Base-by-base conservation (phyloP, 2,113 vertebrate genomes). In the Hippocampus comes region DNA sequence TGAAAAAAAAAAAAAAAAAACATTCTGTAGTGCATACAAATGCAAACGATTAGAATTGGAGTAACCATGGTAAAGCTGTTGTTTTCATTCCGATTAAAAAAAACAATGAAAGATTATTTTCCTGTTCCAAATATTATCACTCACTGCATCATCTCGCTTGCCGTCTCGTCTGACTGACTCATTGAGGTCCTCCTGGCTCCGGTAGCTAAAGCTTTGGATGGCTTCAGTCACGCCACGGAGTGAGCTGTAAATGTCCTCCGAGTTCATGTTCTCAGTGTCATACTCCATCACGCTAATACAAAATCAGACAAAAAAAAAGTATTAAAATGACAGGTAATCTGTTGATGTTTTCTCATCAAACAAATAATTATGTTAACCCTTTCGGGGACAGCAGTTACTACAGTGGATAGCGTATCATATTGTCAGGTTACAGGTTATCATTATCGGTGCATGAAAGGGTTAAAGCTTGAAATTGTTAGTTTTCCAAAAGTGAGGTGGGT, bases 251-350 rank as follows among this genome's bases (percentile, higher is more conserved):
- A 99, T 99, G 92, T 99, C 97, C 75, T 99, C 97, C 9, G 97
- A 96, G 90, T 99, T 99, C 94, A 99, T 93, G 91, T 99, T 99
- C 90, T 99, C 97, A 0, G 96, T 98, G 89, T 99, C 97, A 68
- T 98, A 98, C 89, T 99, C 97, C 93, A 96, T 93, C 95, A 98
- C 94, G 92, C 15, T 65, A 67, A 74, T 43, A 76, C 46, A 80
- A 1, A 78, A 11, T 63, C 25, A 78, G 12, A 78, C 0, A 63
- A 65, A 41, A 64, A 0, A 66, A 15, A 12, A 38, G 34, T 4
- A 57, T 2, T 0, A 9, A 12, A 0, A 38, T 17, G 4, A 41
- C 9, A 42, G 12, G 15, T 63, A 41, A 42, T 41, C 2, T 15
- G 17, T 34, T 18, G 15, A 63, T 15, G 25, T 57, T 43, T 51